Evolutionary conservation across 2,888 invertebrate species (phyloP).

Genomic region (Exocentrus adspersus): DNA sequence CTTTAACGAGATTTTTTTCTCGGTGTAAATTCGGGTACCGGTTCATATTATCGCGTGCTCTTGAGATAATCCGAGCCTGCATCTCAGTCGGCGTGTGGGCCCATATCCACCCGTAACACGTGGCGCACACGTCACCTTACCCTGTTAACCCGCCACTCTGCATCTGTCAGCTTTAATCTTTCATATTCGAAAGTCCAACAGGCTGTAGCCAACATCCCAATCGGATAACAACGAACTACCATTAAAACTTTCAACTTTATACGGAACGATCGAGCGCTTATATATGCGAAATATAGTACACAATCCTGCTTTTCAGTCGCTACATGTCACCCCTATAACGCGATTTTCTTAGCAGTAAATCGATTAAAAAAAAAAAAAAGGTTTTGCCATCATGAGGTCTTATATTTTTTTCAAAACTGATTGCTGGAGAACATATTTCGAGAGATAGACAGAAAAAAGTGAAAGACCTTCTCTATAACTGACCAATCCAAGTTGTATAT

Average conservation of each 20-base stretch:
- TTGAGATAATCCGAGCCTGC: conserved; percentile 8
- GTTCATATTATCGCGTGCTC: conserved; percentile 19
- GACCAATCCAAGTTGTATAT: no score
- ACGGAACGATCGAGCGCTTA: conserved; percentile 23
- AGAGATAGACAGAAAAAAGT: no score
- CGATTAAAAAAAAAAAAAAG: no score
- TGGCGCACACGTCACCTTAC: conserved; percentile 43
- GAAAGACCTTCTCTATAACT: no score
- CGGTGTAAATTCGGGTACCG: background rate
- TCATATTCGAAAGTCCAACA: conserved; percentile 55
- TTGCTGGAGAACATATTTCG: no score
- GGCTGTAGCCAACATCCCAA: conserved; percentile 47
- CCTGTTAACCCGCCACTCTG: conserved; percentile 42
- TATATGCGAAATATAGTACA: conserved; percentile 18
- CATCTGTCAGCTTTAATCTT: conserved; percentile 54
- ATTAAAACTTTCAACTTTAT: conserved; percentile 49
- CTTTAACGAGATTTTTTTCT: no score
- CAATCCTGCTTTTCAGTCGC: background rate
- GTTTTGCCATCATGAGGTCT: no score
- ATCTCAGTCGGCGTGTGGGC: conserved; percentile 46
- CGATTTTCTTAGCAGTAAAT: background rate
- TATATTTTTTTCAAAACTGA: no score
- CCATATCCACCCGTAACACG: conserved; percentile 44
- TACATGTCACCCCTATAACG: no score
- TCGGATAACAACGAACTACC: conserved; percentile 55